These are phyloP conservation scores for Mimas tiliae DNA, from an alignment of 2,888 invertebrate species.

Conservation along the genomic window DNA sequence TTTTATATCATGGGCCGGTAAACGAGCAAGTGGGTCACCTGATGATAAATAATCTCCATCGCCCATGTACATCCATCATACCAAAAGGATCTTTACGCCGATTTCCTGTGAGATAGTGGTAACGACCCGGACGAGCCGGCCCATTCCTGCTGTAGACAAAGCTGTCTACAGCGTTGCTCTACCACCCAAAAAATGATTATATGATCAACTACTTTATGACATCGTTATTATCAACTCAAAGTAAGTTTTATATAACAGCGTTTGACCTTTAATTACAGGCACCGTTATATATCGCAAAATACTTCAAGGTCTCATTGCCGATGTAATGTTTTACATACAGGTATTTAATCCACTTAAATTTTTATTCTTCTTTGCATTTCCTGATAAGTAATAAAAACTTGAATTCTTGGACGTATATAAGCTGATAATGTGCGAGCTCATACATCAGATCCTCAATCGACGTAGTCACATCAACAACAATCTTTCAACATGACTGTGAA, in stretches of 20 bases:
- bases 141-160: neutral
- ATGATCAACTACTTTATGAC: neutral
- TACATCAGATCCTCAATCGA: slow-evolving; percentile 54
- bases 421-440: slow-evolving; percentile 32
- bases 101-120: too few relatives aligned
- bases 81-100: too few relatives aligned
- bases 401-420: slow-evolving; percentile 55
- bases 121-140: too few relatives aligned
- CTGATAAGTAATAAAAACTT: slow-evolving; percentile 43
- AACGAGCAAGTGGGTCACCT: too few relatives aligned
- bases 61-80: too few relatives aligned
- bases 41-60: too few relatives aligned
- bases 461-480: slow-evolving; percentile 60
- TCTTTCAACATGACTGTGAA: slow-evolving; percentile 67
- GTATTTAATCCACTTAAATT: slow-evolving; percentile 26
- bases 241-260: slow-evolving; percentile 2
- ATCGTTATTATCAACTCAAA: slow-evolving; percentile 7
- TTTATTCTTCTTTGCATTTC: slow-evolving; percentile 38
- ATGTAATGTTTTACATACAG: slow-evolving; percentile 6
- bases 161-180: too few relatives aligned
- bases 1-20: too few relatives aligned
- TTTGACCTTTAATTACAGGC: slow-evolving; percentile 13
- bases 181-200: neutral
- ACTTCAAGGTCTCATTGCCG: slow-evolving; percentile 23
- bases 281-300: slow-evolving; percentile 13